phyloP scores from a whole-genome alignment of 1,140 invertebrate species.

The Dufourea novaeangliae region DNA sequence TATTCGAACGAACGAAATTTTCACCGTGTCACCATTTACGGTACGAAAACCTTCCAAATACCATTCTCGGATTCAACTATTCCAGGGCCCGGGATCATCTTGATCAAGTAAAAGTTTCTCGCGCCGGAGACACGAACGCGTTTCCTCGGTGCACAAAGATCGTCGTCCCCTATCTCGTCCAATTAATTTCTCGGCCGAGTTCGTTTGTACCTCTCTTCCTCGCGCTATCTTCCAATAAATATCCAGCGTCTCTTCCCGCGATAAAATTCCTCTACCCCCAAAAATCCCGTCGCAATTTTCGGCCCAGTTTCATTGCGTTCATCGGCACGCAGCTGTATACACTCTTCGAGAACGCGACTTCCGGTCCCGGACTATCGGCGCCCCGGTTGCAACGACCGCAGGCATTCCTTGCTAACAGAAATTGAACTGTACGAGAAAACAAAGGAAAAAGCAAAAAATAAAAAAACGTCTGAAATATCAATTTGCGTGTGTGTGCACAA shows the following conservation, averaged over 20 bases:
- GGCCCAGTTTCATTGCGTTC: too few relatives aligned
- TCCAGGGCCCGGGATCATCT: background rate
- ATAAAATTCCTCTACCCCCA: constrained; percentile 26
- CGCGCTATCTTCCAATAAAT: constrained; percentile 52
- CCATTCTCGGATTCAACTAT: background rate
- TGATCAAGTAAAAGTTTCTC: background rate
- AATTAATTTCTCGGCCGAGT: constrained; percentile 40
- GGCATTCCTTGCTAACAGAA: background rate
- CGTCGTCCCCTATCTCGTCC: constrained; percentile 19
- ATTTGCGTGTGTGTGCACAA: constrained; percentile 43
- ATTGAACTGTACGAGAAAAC: constrained; percentile 1
- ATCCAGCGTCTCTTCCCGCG: constrained; percentile 22
- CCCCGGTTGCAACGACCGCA: too few relatives aligned
- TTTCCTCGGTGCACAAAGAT: background rate
- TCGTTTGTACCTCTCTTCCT: constrained; percentile 45
- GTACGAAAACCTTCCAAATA: too few relatives aligned
- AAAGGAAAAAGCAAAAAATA: background rate
- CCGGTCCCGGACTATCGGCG: too few relatives aligned
- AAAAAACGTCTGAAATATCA: constrained; percentile 18
- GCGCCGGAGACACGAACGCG: background rate
- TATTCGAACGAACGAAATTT: constrained; percentile 4
- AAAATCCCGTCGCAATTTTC: too few relatives aligned
- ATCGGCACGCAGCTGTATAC: background rate
- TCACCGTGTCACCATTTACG: background rate
- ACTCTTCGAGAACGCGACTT: background rate